Conservation (phyloP, 2,113 vertebrate species). For the Cervus canadensis region DNA sequence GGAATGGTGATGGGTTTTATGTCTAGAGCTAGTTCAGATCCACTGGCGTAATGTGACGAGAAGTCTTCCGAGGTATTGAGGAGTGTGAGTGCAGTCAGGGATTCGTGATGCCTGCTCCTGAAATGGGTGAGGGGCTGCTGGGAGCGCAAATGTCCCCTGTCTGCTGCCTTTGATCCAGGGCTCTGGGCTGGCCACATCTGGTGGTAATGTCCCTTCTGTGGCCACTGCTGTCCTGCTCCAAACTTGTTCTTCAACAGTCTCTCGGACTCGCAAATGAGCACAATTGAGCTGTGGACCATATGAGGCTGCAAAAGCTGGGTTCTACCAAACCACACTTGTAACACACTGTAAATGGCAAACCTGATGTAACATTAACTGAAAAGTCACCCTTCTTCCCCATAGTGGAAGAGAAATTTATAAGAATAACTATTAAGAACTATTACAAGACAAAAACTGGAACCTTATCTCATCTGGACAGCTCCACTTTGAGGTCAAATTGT, state of each 20-base stretch:
- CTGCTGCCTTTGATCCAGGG: not conserved
- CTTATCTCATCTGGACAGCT: not conserved
- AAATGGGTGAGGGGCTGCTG: not conserved
- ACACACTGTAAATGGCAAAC: not conserved
- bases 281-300: rapidly evolving
- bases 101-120: not conserved
- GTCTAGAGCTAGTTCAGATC: not conserved
- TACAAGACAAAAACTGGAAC: not conserved
- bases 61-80: not conserved
- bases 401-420: not conserved
- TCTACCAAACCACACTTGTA: not conserved
- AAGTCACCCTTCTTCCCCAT: not conserved
- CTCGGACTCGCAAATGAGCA: not conserved
- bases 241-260: not conserved
- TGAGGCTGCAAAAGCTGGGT: not conserved
- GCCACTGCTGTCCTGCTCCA: not conserved
- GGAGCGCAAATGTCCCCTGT: not conserved
- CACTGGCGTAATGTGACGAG: not conserved
- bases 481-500: not conserved
- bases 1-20: not conserved
- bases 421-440: not conserved
- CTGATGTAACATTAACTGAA: not conserved
- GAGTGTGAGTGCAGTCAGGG: not conserved
- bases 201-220: not conserved
- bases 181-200: not conserved